Base-by-base conservation (phyloP, 2,888 invertebrate species). In the Dorcus hopei region DNA sequence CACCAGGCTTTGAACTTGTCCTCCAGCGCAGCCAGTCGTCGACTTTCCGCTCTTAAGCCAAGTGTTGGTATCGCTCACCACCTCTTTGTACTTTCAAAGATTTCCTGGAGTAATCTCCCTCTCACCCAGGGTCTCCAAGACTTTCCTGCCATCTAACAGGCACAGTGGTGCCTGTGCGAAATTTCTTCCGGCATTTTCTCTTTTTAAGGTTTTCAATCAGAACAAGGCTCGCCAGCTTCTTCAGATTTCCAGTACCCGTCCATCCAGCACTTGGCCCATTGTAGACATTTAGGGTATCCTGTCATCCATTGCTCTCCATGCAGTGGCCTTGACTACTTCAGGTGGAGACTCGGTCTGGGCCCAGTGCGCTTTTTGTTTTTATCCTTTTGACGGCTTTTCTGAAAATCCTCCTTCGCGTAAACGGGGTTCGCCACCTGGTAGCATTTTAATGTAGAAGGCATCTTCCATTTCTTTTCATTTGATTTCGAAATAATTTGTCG, bases 1-100 rank as follows among this genome's bases (percentile, higher is more conserved):
- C 2, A 42, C 52, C 14, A 16, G 2, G 38, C 45, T 41, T 52
- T 38, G 19, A 3, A 19, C 19, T 3, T 42, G 23, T 23, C 38
- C n/a, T n/a, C 14, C 23, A 55, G 23, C 4, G 61, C 62, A 14
- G 54, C 58, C 1, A 62, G n/a, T 43, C 33, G 62, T 62, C 9
- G 38, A 40, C 19, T 57, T 33, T n/a, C 58, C 45, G 54, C 49
- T 38, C 53, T 47, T 41, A 59, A 60, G 3, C 54, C 58, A n/a
- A n/a, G 38, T 45, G 58, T 14, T 64, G 62, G 14, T 48, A 3
- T 49, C 48, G 4, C 50, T 43, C 1, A 61, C 48, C 4, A 55
- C 58, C 1, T 40, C 38, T 9, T 19, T n/a, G n/a, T 50, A 2
- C 42, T 4, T 9, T 47, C 49, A 3, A 59, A 33, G n/a, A n/a